Evolutionary conservation across 1,140 invertebrate genomes (phyloP).

Genomic region (Choristoneura fumiferana): DNA sequence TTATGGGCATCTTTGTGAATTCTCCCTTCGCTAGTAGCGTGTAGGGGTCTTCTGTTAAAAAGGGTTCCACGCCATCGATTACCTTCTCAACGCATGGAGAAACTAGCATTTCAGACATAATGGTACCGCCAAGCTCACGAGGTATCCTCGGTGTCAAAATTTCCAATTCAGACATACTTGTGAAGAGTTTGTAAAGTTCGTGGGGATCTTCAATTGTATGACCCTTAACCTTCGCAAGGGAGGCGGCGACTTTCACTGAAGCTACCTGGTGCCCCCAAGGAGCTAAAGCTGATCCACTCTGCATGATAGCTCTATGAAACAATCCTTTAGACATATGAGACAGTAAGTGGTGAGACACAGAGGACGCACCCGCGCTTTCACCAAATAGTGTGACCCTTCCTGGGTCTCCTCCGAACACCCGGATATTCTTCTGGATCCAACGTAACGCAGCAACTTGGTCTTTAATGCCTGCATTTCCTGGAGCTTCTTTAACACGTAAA

Average conservation of each 20-base stretch:
- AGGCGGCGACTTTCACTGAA: slow-evolving; percentile 12
- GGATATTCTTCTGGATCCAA: slow-evolving; percentile 46
- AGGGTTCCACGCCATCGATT: slow-evolving; percentile 15
- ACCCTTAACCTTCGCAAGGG: slow-evolving; percentile 11
- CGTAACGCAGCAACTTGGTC: slow-evolving; percentile 43
- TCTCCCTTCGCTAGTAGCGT: slow-evolving; percentile 1
- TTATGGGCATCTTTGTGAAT: slow-evolving; percentile 18
- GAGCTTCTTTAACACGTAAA: slow-evolving; percentile 31
- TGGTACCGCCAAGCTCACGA: not conserved
- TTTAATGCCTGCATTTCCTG: slow-evolving; percentile 51
- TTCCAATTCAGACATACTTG: slow-evolving; percentile 5
- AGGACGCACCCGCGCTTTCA: slow-evolving; percentile 46
- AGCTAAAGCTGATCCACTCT: slow-evolving; percentile 65
- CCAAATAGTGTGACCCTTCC: slow-evolving; percentile 46
- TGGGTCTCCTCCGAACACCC: slow-evolving; percentile 44
- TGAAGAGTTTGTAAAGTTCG: slow-evolving; percentile 17
- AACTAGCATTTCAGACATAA: not conserved
- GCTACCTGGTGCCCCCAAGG: slow-evolving; percentile 34
- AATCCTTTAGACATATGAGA: slow-evolving; percentile 62
- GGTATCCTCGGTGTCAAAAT: not conserved
- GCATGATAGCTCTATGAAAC: slow-evolving; percentile 67
- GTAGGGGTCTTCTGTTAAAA: slow-evolving; percentile 10
- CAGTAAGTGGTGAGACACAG: slow-evolving; percentile 59
- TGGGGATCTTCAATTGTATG: slow-evolving; percentile 1
- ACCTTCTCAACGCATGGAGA: slow-evolving; percentile 17